Evolutionary conservation across 2,797 vertebrate species (phyloP).

Genomic region (Catharus ustulatus): DNA sequence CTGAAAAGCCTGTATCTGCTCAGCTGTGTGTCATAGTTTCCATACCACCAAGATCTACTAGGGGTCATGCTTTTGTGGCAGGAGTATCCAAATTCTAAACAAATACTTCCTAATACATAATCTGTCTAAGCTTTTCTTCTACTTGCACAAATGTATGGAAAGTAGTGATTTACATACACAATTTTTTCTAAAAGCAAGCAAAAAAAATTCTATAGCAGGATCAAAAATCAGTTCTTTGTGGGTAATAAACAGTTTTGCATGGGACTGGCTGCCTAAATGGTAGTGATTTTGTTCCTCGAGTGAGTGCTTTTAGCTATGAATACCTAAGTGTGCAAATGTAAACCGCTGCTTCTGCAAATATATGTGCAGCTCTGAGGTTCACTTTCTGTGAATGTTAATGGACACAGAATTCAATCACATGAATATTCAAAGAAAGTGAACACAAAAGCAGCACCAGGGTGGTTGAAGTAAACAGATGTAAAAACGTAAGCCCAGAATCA

Average conservation of each 20-base stretch:
- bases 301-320: conserved; percentile 48
- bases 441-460: conserved; percentile 38
- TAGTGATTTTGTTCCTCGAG: conserved; percentile 9
- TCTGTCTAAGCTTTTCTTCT: conserved; percentile 10
- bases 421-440: conserved; percentile 57
- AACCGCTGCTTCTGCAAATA: conserved; percentile 10
- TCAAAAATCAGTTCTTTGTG: conserved; percentile 25
- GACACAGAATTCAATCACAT: conserved; percentile 38
- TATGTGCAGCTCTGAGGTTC: conserved; percentile 31
- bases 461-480: conserved; percentile 5
- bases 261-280: conserved; percentile 16
- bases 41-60: neutral
- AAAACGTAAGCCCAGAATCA: neutral
- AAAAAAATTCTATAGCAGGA: neutral
- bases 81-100: conserved; percentile 17
- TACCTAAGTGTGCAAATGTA: conserved; percentile 49
- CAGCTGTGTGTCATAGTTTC: conserved; percentile 52
- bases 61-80: neutral
- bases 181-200: neutral
- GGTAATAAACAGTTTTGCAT: conserved; percentile 39
- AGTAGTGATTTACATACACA: neutral
- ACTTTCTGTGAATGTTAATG: conserved; percentile 54
- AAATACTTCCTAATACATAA: conserved; percentile 1
- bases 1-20: conserved; percentile 63
- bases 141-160: neutral